A percentile compares a stretch with the other conserved stretches of the same genome.
These are phyloP conservation scores for Drosophila longiperda DNA, from an alignment of 2,888 invertebrate genomes.

Conservation along the genomic window DNA sequence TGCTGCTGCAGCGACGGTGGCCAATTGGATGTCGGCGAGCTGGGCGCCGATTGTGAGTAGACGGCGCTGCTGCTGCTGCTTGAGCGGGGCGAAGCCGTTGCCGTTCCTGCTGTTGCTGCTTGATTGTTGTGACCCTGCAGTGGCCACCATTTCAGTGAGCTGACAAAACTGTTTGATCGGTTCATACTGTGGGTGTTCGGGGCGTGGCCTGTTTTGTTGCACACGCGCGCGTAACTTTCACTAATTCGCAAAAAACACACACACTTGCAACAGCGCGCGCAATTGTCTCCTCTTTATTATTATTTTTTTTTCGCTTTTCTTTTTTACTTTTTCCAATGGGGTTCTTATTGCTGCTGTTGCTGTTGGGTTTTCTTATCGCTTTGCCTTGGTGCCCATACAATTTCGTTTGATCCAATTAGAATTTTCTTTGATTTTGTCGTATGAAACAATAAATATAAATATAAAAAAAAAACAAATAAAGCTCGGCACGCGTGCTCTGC, in stretches of 20 bases:
- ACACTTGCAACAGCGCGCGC: slow-evolving; percentile 49
- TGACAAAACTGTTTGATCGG: slow-evolving; percentile 85
- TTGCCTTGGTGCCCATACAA: slow-evolving; percentile 6
- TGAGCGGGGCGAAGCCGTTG: slow-evolving; percentile 31
- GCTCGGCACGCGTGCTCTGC: slow-evolving; percentile 28
- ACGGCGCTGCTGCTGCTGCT: slow-evolving; percentile 40
- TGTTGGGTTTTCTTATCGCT: slow-evolving; percentile 27
- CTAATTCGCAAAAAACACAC: slow-evolving; percentile 54
- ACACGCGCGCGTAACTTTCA: slow-evolving; percentile 64
- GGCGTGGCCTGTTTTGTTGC: slow-evolving; percentile 39
- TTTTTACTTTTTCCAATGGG: slow-evolving; percentile 20
- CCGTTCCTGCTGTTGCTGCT: slow-evolving; percentile 49
- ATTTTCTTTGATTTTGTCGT: slow-evolving; percentile 19
- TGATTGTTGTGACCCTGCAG: slow-evolving; percentile 79
- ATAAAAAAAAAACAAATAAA: slow-evolving; percentile 6
- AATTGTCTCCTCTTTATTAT: slow-evolving; percentile 10
- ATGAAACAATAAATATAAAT: slow-evolving; percentile 13
- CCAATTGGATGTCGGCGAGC: slow-evolving; percentile 72
- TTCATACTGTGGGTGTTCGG: slow-evolving; percentile 71
- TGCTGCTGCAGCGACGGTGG: slow-evolving; percentile 61
- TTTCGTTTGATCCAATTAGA: slow-evolving; percentile 34
- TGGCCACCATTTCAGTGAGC: slow-evolving; percentile 84
- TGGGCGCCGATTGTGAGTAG: slow-evolving; percentile 73
- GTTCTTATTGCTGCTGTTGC: slow-evolving; percentile 18
- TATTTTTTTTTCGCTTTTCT: slow-evolving; percentile 15